Evolutionary conservation across 1,140 invertebrate genomes (phyloP).

Genomic region (Zaprionus camerounensis): DNA sequence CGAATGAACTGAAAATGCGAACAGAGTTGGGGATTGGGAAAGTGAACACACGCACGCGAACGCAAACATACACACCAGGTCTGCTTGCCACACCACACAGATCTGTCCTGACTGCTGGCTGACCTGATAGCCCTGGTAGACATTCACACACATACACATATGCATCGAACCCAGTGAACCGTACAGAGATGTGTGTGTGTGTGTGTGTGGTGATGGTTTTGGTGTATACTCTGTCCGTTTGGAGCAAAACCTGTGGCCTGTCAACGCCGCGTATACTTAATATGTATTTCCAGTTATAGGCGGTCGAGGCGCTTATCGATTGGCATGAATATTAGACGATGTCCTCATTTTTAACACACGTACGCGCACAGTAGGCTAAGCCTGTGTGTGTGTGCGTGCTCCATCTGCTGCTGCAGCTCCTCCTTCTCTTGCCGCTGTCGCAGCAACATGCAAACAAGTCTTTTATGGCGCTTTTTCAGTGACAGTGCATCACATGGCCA

Average conservation of each 20-base stretch:
- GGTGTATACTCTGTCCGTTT: slow-evolving; percentile 9
- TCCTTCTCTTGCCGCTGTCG: background rate
- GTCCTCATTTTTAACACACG: slow-evolving; percentile 66
- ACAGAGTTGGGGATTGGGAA: background rate
- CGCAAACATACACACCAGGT: no score
- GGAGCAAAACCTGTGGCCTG: slow-evolving; percentile 35
- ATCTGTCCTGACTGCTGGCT: no score
- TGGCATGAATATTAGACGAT: slow-evolving; percentile 77
- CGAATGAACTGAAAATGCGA: slow-evolving; percentile 25
- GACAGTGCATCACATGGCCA: slow-evolving; percentile 80
- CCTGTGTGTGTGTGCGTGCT: slow-evolving; percentile 24
- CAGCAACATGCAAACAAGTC: slow-evolving; percentile 73
- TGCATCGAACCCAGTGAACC: slow-evolving; percentile 71
- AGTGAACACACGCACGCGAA: slow-evolving; percentile 33
- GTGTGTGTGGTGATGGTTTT: slow-evolving; percentile 44
- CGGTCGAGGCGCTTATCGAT: slow-evolving; percentile 71
- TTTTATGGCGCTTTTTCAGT: slow-evolving; percentile 78
- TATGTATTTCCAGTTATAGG: slow-evolving; percentile 75
- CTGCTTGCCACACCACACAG: no score
- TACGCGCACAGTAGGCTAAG: slow-evolving; percentile 28
- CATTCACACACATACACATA: slow-evolving; percentile 31
- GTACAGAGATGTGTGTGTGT: slow-evolving; percentile 27
- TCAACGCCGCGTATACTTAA: slow-evolving; percentile 75
- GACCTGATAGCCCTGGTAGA: no score
- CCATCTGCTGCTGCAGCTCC: slow-evolving; percentile 16